These are phyloP conservation scores for Syngnathus floridae DNA, from an alignment of 2,113 vertebrate genomes.

Conservation along the genomic window DNA sequence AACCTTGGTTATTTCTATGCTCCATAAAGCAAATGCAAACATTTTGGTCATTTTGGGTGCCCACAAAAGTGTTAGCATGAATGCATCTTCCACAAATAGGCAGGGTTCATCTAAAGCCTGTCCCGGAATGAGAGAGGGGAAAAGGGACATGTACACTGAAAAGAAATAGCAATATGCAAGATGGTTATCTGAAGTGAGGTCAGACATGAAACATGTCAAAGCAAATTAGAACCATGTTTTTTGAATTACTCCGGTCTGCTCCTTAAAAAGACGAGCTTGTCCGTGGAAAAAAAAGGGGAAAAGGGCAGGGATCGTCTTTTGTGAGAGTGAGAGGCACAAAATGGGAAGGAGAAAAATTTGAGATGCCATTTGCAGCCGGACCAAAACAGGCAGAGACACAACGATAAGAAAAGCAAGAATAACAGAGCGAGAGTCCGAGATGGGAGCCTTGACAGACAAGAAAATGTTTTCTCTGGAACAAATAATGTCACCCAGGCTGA, in stretches of 20 bases:
- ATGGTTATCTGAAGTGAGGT: constrained; percentile 75
- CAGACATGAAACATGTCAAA: constrained; percentile 79
- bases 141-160: constrained; percentile 32
- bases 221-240: constrained; percentile 77
- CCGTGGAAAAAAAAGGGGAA: constrained; percentile 14
- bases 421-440: constrained; percentile 47
- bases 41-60: constrained; percentile 46
- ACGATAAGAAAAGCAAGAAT: constrained; percentile 54
- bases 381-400: constrained; percentile 36
- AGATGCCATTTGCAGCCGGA: constrained; percentile 42
- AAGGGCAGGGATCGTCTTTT: constrained; percentile 36
- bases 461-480: constrained; percentile 76
- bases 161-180: constrained; percentile 43
- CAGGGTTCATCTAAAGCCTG: constrained; percentile 43
- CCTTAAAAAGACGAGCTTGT: constrained; percentile 50
- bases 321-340: constrained; percentile 28
- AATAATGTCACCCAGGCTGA: constrained; percentile 74
- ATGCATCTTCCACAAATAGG: constrained; percentile 32
- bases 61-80: constrained; percentile 49
- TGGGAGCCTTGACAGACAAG: constrained; percentile 52
- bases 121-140: constrained; percentile 32
- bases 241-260: constrained; percentile 70
- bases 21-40: constrained; percentile 50
- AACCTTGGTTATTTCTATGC: constrained; percentile 46
- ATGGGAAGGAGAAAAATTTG: constrained; percentile 9